A percentile compares a stretch with the other conserved stretches of the same genome.
Evolutionary conservation across 2,113 vertebrate genomes (phyloP).

Genomic region (Tragelaphus scriptus): DNA sequence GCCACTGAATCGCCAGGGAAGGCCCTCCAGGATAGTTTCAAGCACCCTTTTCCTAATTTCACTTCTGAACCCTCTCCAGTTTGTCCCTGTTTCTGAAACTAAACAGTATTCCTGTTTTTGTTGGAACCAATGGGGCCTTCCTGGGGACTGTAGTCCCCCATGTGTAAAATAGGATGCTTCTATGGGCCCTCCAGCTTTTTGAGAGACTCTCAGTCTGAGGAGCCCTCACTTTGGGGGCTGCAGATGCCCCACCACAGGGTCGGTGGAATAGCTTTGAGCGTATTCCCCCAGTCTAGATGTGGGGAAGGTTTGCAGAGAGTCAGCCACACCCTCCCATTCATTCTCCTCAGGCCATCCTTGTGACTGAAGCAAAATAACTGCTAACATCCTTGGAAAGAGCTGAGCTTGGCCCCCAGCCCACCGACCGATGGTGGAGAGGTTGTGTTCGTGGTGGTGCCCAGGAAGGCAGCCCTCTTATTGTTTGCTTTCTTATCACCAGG

Average conservation of each 20-base stretch:
- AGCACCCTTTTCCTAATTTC: neutral
- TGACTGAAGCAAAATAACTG: neutral
- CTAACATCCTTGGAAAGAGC: neutral
- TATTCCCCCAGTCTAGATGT: no score
- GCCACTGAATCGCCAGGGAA: neutral
- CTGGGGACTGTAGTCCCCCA: neutral
- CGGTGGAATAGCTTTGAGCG: neutral
- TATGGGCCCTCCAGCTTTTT: neutral
- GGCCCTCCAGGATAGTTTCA: neutral
- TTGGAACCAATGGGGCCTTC: neutral
- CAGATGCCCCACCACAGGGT: neutral
- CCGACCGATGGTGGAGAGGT: rapidly evolving
- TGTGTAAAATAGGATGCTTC: neutral
- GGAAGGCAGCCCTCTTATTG: neutral
- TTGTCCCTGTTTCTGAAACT: neutral
- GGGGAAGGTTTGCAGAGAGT: no score
- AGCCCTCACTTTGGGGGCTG: neutral
- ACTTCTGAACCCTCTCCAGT: no score
- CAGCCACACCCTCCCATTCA: neutral
- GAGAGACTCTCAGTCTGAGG: neutral
- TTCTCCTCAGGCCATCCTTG: neutral
- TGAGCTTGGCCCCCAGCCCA: neutral
- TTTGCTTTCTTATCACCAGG: neutral
- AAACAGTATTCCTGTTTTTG: neutral
- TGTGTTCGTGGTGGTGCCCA: neutral